Evolutionary conservation across 2,113 vertebrate species (phyloP).

Genomic region (Takifugu bimaculatus): DNA sequence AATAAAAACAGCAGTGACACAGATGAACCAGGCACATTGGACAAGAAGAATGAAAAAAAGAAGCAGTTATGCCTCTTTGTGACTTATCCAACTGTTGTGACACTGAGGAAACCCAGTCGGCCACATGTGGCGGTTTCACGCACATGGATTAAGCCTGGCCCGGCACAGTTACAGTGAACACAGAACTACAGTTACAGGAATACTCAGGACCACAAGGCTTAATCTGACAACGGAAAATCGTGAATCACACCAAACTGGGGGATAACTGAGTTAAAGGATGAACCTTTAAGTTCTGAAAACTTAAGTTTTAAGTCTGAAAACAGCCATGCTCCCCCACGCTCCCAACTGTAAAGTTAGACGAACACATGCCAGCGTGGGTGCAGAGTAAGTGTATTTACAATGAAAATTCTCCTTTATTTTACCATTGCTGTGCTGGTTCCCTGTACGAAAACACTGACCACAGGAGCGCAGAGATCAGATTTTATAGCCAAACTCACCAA

Average conservation of each 20-base stretch:
- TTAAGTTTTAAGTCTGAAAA: no score
- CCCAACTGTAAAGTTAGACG: no score
- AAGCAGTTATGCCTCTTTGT: conserved; percentile 46
- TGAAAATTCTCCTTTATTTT: neutral
- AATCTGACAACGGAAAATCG: rapidly evolving
- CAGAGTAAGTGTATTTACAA: neutral
- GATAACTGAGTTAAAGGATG: no score
- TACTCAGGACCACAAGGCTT: neutral
- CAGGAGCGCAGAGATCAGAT: neutral
- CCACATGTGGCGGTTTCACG: conserved; percentile 40
- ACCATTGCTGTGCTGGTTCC: neutral
- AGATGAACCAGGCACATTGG: conserved; percentile 53
- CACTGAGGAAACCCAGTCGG: conserved; percentile 45
- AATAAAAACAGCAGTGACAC: conserved; percentile 44
- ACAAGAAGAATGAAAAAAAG: conserved; percentile 60
- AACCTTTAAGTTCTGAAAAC: no score
- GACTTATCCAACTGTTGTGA: conserved; percentile 48
- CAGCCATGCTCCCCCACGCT: no score
- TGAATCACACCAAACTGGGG: neutral
- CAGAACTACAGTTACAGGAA: neutral
- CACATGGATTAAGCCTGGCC: conserved; percentile 14
- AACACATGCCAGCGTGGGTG: no score
- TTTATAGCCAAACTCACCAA: no score
- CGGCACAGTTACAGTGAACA: conserved; percentile 5
- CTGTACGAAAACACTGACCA: neutral